A percentile compares a stretch with the other conserved stretches of the same genome.
Evolutionary conservation across 2,113 vertebrate genomes (phyloP).

Genomic region (Strix uralensis): DNA sequence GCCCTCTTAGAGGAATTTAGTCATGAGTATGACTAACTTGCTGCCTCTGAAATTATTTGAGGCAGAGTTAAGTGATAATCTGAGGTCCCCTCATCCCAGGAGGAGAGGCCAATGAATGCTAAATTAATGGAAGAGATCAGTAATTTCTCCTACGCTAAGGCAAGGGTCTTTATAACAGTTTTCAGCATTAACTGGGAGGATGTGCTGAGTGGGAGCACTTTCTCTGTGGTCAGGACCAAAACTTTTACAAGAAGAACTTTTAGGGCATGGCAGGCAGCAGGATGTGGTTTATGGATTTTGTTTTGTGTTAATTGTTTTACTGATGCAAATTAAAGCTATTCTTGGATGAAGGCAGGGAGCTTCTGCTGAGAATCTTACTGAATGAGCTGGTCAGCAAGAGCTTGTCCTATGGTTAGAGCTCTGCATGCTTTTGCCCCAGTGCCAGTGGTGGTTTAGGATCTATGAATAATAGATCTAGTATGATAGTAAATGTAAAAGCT

Average conservation of each 20-base stretch:
- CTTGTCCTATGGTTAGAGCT: not conserved
- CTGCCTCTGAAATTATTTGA: slow-evolving; percentile 10
- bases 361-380: not conserved
- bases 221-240: not conserved
- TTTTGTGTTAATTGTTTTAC: not conserved
- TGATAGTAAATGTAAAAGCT: not conserved
- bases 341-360: slow-evolving; percentile 13
- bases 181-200: not conserved
- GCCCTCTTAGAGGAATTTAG: slow-evolving; percentile 1
- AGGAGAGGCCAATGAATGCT: not conserved
- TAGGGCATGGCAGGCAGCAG: slow-evolving; percentile 47
- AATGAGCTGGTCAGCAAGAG: not conserved
- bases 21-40: not conserved
- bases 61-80: not conserved
- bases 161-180: not conserved
- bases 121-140: not conserved
- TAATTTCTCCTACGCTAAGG: not conserved
- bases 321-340: slow-evolving; percentile 25
- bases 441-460: not conserved
- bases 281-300: slow-evolving; percentile 53
- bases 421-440: not conserved
- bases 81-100: not conserved
- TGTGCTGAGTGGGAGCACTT: slow-evolving; percentile 4
- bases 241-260: not conserved
- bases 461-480: not conserved